Conservation (phyloP, 2,113 vertebrate genomes). For the Amblyopsis rosae region DNA sequence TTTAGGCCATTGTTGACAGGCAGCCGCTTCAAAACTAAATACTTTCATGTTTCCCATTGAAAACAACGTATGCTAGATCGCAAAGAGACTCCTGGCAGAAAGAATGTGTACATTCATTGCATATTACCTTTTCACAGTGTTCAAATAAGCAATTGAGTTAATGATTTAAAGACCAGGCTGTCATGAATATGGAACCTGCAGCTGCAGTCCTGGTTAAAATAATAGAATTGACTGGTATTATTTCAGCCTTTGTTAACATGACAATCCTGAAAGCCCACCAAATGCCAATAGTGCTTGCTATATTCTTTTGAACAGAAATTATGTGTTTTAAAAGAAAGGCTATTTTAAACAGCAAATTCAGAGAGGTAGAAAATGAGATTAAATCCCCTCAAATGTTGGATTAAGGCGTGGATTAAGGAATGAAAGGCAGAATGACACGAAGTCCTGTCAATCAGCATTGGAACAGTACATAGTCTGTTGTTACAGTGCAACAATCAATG, state of each 20-base stretch:
- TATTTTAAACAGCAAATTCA: constrained; percentile 44
- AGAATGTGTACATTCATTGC: background rate
- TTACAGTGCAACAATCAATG: constrained; percentile 46
- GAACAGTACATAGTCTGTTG: constrained; percentile 31
- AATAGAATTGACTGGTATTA: constrained; percentile 28
- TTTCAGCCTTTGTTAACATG: constrained; percentile 34
- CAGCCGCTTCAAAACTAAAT: constrained; percentile 23
- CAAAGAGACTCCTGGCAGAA: background rate
- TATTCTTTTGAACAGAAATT: constrained; percentile 37
- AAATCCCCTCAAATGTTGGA: constrained; percentile 26
- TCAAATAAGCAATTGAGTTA: background rate
- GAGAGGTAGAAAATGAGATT: constrained; percentile 23
- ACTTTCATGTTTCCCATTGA: constrained; percentile 2
- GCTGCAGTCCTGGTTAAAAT: background rate
- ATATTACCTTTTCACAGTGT: background rate
- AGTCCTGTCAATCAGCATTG: constrained; percentile 63
- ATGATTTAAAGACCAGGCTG: constrained; percentile 13
- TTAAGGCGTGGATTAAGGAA: constrained; percentile 32
- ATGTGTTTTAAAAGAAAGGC: constrained; percentile 37
- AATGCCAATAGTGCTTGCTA: constrained; percentile 18
- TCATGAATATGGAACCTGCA: constrained; percentile 7
- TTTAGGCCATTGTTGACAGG: constrained; percentile 17
- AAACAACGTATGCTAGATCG: background rate
- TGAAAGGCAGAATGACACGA: constrained; percentile 25
- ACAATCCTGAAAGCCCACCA: constrained; percentile 39